Evolutionary conservation across 2,113 vertebrate genomes (phyloP).

Genomic region (Motacilla alba): DNA sequence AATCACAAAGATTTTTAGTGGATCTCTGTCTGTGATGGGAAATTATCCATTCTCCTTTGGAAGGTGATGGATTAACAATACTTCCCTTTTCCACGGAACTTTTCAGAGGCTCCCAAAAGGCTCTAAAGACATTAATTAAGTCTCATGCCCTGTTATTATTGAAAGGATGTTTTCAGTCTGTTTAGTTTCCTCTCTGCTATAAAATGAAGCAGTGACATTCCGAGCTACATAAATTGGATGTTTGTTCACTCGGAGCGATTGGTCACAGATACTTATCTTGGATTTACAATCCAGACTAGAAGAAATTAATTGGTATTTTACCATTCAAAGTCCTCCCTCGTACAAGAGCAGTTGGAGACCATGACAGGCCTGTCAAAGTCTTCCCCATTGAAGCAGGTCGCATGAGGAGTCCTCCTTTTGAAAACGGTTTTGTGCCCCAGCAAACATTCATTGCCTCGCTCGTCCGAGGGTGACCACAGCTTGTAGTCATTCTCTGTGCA

Average conservation of each 20-base stretch:
- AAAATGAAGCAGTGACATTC: not conserved
- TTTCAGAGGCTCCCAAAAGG: not conserved
- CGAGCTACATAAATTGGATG: not conserved
- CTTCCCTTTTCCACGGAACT: not conserved
- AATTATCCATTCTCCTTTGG: not conserved
- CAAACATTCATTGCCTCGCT: conserved; percentile 91
- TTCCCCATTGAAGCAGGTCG: conserved; percentile 94
- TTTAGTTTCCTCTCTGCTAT: not conserved
- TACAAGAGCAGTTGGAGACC: conserved; percentile 94
- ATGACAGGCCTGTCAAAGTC: conserved; percentile 93
- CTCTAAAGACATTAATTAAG: conserved; percentile 9
- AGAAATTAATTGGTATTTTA: conserved; percentile 60
- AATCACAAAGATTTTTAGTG: not conserved
- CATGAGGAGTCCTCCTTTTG: conserved; percentile 91
- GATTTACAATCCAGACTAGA: not conserved
- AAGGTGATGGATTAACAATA: not conserved
- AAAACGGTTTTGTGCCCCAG: conserved; percentile 90
- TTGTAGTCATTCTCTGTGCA: conserved; percentile 96
- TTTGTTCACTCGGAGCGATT: not conserved
- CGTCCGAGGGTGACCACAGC: conserved; percentile 93
- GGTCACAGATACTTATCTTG: not conserved
- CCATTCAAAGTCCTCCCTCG: conserved; percentile 96
- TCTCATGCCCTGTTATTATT: not conserved
- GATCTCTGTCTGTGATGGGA: not conserved
- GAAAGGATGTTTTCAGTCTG: conserved; percentile 36